phyloP scores from a whole-genome alignment of 2,797 vertebrate species.

The Pseudochirops corinnae region DNA sequence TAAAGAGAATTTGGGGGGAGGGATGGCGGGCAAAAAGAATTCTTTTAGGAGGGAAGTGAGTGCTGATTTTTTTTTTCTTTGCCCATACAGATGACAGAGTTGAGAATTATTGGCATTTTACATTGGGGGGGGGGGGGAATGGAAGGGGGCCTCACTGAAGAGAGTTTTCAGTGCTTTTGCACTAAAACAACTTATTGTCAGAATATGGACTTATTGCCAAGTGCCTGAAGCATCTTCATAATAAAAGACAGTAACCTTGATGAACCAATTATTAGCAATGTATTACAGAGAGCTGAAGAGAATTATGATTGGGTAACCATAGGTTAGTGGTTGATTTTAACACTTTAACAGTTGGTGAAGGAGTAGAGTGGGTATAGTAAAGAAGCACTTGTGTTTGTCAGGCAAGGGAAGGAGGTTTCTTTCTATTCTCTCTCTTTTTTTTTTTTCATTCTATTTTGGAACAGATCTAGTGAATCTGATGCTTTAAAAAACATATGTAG shows the following conservation, averaged over 20 bases:
- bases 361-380: constrained; percentile 77
- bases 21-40: constrained; percentile 73
- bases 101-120: constrained; percentile 84
- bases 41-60: constrained; percentile 24
- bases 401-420: constrained; percentile 81
- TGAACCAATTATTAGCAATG: constrained; percentile 89
- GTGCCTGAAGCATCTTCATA: constrained; percentile 87
- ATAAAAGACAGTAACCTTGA: constrained; percentile 89
- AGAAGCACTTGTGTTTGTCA: constrained; percentile 72
- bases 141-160: constrained; percentile 75
- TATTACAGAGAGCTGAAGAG: constrained; percentile 87
- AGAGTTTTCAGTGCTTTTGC: constrained; percentile 83
- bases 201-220: constrained; percentile 88
- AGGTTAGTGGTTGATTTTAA: constrained; percentile 87
- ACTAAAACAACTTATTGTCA: constrained; percentile 86
- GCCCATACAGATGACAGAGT: constrained; percentile 80
- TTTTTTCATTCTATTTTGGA: constrained; percentile 81
- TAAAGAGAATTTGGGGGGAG: constrained; percentile 31
- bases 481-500: constrained; percentile 77
- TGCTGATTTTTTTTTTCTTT: constrained; percentile 71
- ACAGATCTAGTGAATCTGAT: constrained; percentile 80
- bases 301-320: constrained; percentile 86
- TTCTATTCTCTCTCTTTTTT: constrained; percentile 68
- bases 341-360: constrained; percentile 85
- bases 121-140: constrained; percentile 74